phyloP scores from a whole-genome alignment of 2,113 vertebrate genomes.

The Phainopepla nitens region DNA sequence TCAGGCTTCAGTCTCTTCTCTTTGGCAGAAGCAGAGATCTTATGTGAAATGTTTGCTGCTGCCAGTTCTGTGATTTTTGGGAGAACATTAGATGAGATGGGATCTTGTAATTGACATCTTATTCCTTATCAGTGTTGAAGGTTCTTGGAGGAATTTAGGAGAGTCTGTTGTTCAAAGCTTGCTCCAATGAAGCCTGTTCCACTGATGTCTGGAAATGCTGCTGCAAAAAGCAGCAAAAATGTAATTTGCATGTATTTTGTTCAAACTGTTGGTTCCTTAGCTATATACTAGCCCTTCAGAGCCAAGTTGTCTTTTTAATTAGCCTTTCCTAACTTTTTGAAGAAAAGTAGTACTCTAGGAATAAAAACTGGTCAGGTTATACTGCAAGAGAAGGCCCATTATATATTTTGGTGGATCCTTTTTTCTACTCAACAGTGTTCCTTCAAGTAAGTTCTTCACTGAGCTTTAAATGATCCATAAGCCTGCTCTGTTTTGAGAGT shows the following conservation, averaged over 20 bases:
- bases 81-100: background rate
- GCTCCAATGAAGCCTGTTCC: background rate
- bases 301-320: background rate
- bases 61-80: background rate
- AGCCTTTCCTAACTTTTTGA: background rate
- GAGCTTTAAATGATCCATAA: background rate
- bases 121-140: background rate
- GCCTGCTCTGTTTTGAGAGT: background rate
- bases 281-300: background rate
- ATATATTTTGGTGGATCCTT: background rate
- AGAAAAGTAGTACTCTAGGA: background rate
- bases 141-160: background rate
- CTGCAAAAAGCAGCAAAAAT: background rate
- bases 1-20: background rate
- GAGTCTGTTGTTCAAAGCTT: background rate
- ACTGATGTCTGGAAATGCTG: background rate
- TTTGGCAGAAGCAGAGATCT: background rate
- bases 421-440: background rate
- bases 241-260: background rate
- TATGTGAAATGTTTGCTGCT: background rate
- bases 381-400: background rate
- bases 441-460: background rate
- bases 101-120: background rate
- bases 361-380: background rate
- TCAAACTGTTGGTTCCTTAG: background rate